phyloP scores from a whole-genome alignment of 37 sponge, comb jelly and placozoan genomes.

The Beroe ovata region DNA sequence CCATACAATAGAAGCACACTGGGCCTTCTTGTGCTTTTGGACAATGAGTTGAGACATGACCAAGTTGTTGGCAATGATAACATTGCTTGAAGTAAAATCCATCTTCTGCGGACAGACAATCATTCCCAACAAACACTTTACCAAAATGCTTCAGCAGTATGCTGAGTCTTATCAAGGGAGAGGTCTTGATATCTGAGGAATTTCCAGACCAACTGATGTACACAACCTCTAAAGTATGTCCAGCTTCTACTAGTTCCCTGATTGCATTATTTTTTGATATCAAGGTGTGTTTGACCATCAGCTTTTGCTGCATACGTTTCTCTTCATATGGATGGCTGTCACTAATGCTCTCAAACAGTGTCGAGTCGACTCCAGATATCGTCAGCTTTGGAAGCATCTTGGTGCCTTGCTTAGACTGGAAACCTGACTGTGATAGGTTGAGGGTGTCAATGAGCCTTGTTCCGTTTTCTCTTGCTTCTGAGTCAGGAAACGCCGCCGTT shows the following conservation, averaged over 20 bases:
- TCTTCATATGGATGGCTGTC: neutral
- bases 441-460: neutral
- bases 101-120: neutral
- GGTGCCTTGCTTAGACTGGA: neutral
- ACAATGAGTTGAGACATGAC: neutral
- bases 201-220: neutral
- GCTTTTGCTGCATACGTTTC: neutral
- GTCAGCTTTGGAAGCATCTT: neutral
- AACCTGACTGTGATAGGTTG: neutral
- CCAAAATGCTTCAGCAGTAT: neutral
- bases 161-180: neutral
- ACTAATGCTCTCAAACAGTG: neutral
- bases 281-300: neutral
- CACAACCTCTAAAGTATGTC: neutral
- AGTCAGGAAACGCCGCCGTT: neutral
- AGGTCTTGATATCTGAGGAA: neutral
- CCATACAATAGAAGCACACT: neutral
- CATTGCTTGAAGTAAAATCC: neutral
- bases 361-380: neutral
- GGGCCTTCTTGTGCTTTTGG: neutral
- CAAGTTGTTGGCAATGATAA: neutral
- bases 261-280: neutral
- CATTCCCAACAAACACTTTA: neutral
- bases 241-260: neutral
- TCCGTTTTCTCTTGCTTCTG: neutral